These are phyloP conservation scores for Conus betulinus DNA, from an alignment of 1,140 invertebrate genomes.

Conservation along the genomic window DNA sequence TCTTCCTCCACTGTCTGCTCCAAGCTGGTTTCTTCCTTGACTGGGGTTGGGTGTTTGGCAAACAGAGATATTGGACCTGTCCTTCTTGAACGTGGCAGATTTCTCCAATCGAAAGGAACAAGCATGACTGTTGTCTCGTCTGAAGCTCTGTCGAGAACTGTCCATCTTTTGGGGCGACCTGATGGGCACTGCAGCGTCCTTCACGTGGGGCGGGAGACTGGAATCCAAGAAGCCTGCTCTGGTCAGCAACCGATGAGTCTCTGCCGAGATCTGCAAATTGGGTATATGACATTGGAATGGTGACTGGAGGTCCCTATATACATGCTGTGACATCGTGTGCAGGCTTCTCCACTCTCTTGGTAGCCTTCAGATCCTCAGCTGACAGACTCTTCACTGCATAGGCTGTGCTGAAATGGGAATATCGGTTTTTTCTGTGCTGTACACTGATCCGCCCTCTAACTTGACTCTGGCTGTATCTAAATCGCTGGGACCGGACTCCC, in stretches of 20 bases:
- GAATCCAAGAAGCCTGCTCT: slow-evolving; percentile 63
- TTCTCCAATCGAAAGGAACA: not conserved
- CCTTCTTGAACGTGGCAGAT: not conserved
- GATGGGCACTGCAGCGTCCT: slow-evolving; percentile 41
- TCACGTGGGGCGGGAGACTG: not conserved
- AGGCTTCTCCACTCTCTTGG: slow-evolving; percentile 16
- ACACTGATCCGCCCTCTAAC: not conserved
- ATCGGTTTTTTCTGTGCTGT: not conserved
- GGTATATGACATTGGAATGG: slow-evolving; percentile 65
- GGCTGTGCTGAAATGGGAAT: too few relatives aligned
- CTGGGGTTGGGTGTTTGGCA: not conserved
- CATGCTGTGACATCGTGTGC: slow-evolving; percentile 60
- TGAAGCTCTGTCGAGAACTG: not conserved
- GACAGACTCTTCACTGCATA: slow-evolving; percentile 37
- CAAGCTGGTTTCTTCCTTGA: not conserved
- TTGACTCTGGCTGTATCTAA: not conserved
- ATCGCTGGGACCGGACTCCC: not conserved
- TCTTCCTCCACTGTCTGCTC: not conserved
- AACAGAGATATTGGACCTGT: not conserved
- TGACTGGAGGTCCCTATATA: slow-evolving; percentile 41
- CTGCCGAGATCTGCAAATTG: slow-evolving; percentile 65
- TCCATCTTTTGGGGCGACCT: slow-evolving; percentile 41
- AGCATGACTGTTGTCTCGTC: not conserved
- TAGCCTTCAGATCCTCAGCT: slow-evolving; percentile 44
- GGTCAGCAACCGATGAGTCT: slow-evolving; percentile 67